These are phyloP conservation scores for Okapia johnstoni DNA, from an alignment of 2,113 vertebrate species.

Conservation along the genomic window DNA sequence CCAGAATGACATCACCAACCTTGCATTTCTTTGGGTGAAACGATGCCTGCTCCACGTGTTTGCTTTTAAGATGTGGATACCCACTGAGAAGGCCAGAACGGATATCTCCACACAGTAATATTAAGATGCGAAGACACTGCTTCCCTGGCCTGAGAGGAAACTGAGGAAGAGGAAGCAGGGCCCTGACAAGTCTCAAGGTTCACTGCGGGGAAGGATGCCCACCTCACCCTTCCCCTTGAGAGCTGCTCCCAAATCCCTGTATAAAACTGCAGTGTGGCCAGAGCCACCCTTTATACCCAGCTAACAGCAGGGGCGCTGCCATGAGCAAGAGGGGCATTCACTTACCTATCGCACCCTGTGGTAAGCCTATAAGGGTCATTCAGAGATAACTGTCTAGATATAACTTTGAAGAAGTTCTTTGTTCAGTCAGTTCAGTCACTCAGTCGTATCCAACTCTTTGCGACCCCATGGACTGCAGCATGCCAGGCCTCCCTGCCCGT, in stretches of 20 bases:
- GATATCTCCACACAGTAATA: not conserved
- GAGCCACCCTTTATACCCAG: no score
- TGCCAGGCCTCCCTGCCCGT: not conserved
- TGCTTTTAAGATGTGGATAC: not conserved
- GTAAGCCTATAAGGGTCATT: not conserved
- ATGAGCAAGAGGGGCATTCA: fast-evolving
- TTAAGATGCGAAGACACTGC: not conserved
- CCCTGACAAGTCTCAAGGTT: not conserved
- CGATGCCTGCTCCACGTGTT: not conserved
- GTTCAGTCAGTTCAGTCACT: not conserved
- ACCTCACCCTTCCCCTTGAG: not conserved
- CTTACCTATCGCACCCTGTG: fast-evolving
- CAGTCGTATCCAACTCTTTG: not conserved
- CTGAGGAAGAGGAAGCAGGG: not conserved
- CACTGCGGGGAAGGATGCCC: not conserved
- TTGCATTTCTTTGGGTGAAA: not conserved
- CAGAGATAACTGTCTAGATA: not conserved
- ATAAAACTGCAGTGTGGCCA: not conserved
- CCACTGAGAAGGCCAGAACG: not conserved
- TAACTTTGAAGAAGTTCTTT: not conserved
- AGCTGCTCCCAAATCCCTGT: not conserved
- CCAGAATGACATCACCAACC: not conserved
- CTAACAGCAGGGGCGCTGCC: not conserved
- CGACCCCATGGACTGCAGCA: not conserved
- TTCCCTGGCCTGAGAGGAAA: no score